phyloP scores from a whole-genome alignment of 2,113 vertebrate genomes.

The Bubo scandiacus region DNA sequence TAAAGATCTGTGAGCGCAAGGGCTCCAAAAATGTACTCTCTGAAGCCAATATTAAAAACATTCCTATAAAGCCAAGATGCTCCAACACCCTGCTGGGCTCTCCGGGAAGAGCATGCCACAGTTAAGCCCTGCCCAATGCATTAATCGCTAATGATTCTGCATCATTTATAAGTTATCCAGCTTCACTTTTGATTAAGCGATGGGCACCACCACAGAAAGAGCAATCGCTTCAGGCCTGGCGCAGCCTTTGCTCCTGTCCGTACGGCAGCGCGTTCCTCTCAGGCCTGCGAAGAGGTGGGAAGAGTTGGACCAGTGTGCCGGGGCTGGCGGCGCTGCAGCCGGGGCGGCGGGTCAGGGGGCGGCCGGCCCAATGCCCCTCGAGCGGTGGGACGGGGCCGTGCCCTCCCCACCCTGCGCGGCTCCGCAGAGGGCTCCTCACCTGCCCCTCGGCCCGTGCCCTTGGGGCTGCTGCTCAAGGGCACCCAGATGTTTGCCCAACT shows the following conservation, averaged over 20 bases:
- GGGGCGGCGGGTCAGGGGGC: too few relatives aligned
- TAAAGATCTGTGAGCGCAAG: neutral
- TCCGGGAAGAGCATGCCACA: neutral
- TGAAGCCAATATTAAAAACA: neutral
- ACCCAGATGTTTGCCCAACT: constrained; percentile 17
- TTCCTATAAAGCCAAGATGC: neutral
- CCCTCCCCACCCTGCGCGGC: too few relatives aligned
- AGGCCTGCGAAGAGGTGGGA: neutral
- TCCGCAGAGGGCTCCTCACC: neutral
- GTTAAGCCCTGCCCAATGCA: neutral
- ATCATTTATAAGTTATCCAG: neutral
- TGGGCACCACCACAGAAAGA: neutral
- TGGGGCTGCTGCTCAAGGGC: constrained; percentile 48
- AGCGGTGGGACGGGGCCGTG: too few relatives aligned
- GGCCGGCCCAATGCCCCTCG: too few relatives aligned
- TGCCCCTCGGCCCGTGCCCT: neutral
- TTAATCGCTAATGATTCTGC: neutral
- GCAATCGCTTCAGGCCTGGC: neutral
- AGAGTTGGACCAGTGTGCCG: neutral
- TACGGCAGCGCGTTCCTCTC: neutral
- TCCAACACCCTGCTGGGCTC: neutral
- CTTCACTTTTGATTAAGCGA: neutral
- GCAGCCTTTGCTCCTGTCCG: neutral
- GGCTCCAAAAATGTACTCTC: neutral
- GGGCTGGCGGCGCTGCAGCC: neutral